Evolutionary conservation across 2,797 vertebrate species (phyloP), one percentile per base, ranked within the genome.

Genomic region (Neostethus bicornis): DNA sequence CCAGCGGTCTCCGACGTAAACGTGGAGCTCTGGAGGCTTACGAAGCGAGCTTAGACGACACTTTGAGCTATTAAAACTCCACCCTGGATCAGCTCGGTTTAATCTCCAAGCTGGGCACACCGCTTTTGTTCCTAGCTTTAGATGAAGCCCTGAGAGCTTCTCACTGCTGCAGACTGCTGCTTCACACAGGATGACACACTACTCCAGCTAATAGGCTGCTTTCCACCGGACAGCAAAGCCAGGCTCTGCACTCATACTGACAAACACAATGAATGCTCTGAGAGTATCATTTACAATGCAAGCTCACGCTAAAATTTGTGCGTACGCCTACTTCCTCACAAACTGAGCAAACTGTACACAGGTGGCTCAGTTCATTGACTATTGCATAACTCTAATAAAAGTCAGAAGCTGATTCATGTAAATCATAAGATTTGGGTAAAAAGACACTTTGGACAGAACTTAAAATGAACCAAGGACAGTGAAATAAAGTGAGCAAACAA

Each of bases 51-150:
- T 85, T 70, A 63, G 71, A 62, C 73, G 77, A 81, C 50, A 73
- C 73, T 70, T 79, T 76, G 48, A 70, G 83, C 70, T 71, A 73
- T 83, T 85, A 69, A 79, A 83, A 67, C 63, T 77, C 64, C 68
- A 76, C 78, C 71, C 83, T 66, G 50, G 85, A 82, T 89, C 75
- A 86, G 70, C 54, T 51, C 67, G 73, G 65, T 86, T 85, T 85
- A 86, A 87, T 90, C 83, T 34, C 13, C 32, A 34, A 34, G 32
- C 32, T 34, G 32, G 32, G 79, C 65, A 51, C 80, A 74, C 74
- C 78, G 38, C 74, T 85, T 86, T 87, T 89, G 83, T 86, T 83
- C 54, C 66, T 65, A 84, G 82, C 79, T 88, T 85, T 85, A 78
- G 66, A 72, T 65, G 67, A 66, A 77, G 78, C 79, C 81, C 79